These are phyloP conservation scores for Lordiphosa fenestrarum DNA, from an alignment of 2,888 invertebrate species.

Conservation along the genomic window DNA sequence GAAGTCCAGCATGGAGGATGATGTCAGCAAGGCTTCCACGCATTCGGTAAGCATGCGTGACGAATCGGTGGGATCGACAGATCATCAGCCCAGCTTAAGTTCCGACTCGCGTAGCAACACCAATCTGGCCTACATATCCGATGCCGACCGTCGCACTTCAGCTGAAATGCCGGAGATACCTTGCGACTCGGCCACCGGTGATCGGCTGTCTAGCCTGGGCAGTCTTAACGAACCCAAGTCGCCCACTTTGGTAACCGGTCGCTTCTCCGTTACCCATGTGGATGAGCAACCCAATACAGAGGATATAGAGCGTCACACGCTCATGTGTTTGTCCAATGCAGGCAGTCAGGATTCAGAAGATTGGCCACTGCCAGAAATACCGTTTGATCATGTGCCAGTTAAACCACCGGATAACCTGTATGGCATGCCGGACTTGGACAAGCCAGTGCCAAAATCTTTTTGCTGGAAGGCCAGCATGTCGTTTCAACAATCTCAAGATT, in stretches of 20 bases:
- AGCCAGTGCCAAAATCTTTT: conserved; percentile 79
- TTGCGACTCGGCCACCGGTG: conserved; percentile 84
- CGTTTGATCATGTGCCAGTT: conserved; percentile 80
- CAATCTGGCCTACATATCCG: conserved; percentile 88
- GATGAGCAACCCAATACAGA: conserved; percentile 73
- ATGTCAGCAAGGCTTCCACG: conserved; percentile 92
- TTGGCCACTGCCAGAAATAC: conserved; percentile 88
- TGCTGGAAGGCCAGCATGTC: conserved; percentile 79
- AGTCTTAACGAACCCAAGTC: conserved; percentile 81
- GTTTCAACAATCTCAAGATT: conserved; percentile 83
- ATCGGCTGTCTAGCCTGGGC: conserved; percentile 82
- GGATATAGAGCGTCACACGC: conserved; percentile 73
- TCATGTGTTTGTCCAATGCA: conserved; percentile 81
- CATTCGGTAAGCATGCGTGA: conserved; percentile 92
- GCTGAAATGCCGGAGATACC: conserved; percentile 93
- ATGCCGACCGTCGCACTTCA: conserved; percentile 89
- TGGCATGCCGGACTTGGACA: conserved; percentile 78
- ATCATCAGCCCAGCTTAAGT: conserved; percentile 91
- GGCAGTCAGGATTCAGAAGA: conserved; percentile 89
- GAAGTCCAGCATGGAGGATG: conserved; percentile 92
- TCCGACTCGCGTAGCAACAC: conserved; percentile 91
- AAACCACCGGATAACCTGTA: conserved; percentile 77
- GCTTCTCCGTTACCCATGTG: conserved; percentile 80
- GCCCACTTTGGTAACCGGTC: conserved; percentile 79
- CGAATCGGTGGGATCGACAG: conserved; percentile 90